Evolutionary conservation across 2,113 vertebrate genomes (phyloP).

Genomic region (Anguilla rostrata): DNA sequence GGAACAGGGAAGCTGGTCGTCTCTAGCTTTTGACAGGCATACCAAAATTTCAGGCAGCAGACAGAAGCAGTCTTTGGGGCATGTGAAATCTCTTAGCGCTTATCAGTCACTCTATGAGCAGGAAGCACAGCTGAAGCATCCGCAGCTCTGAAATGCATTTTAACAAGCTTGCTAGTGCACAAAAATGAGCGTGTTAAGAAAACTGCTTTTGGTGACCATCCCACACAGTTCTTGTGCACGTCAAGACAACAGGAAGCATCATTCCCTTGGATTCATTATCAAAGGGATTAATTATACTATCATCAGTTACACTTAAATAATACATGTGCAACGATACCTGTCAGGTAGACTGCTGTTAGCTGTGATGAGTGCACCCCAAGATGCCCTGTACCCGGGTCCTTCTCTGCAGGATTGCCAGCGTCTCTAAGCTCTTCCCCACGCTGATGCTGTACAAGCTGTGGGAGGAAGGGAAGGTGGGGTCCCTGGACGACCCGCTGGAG

Average conservation of each 20-base stretch:
- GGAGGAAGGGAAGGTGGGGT: constrained; percentile 81
- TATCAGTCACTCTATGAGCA: too few species aligned
- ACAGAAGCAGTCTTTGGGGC: neutral
- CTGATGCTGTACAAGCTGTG: constrained; percentile 90
- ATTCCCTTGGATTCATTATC: too few species aligned
- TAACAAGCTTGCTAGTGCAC: too few species aligned
- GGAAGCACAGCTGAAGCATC: too few species aligned
- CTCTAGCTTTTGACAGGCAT: neutral
- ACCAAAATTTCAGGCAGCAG: neutral
- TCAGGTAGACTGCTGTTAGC: neutral
- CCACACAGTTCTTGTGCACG: too few species aligned
- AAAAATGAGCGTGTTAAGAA: too few species aligned
- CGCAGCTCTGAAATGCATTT: neutral
- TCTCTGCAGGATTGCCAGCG: constrained; percentile 78
- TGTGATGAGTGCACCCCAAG: neutral
- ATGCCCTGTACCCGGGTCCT: neutral
- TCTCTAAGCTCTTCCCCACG: constrained; percentile 89
- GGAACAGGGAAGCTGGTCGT: too few species aligned
- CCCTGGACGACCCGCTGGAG: constrained; percentile 84
- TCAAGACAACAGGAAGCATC: too few species aligned
- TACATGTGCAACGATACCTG: neutral
- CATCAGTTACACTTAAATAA: too few species aligned
- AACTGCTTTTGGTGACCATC: too few species aligned
- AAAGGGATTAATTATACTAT: too few species aligned
- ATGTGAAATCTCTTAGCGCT: too few species aligned